Conservation (phyloP, 2,888 invertebrate species). For the Limenitis camilla region DNA sequence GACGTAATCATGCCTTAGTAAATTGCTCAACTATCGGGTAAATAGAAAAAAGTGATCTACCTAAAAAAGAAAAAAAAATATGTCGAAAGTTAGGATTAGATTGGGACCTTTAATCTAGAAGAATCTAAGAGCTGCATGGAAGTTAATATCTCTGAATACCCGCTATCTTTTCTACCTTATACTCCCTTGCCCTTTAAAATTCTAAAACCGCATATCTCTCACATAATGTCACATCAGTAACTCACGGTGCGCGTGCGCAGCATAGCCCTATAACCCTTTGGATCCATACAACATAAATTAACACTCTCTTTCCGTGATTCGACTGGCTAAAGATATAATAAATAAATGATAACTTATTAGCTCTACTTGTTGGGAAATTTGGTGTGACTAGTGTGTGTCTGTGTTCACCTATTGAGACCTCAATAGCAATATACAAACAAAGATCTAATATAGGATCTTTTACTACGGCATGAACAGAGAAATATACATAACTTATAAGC, state of each 20-base stretch:
- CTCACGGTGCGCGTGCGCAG: constrained; percentile 27
- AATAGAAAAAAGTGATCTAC: no score
- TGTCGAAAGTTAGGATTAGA: no score
- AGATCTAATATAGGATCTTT: no score
- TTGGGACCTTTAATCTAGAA: no score
- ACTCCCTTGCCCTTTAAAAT: constrained; percentile 17
- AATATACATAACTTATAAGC: no score
- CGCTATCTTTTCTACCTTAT: no score
- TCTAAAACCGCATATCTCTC: constrained; percentile 18
- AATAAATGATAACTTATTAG: constrained; percentile 16
- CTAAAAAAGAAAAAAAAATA: no score
- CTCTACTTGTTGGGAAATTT: constrained; percentile 1
- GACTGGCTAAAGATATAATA: constrained; percentile 15
- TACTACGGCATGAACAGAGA: no score
- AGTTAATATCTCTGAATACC: no score
- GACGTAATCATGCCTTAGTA: no score
- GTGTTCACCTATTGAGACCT: not conserved
- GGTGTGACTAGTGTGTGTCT: not conserved
- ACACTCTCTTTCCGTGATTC: constrained; percentile 13
- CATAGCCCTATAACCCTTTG: constrained; percentile 12
- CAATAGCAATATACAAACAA: no score
- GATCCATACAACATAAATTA: constrained; percentile 15
- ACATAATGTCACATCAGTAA: constrained; percentile 30
- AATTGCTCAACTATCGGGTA: no score
- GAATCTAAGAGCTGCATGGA: not conserved